phyloP scores from a whole-genome alignment of 2,797 vertebrate species.

The Gobionotothen gibberifrons region DNA sequence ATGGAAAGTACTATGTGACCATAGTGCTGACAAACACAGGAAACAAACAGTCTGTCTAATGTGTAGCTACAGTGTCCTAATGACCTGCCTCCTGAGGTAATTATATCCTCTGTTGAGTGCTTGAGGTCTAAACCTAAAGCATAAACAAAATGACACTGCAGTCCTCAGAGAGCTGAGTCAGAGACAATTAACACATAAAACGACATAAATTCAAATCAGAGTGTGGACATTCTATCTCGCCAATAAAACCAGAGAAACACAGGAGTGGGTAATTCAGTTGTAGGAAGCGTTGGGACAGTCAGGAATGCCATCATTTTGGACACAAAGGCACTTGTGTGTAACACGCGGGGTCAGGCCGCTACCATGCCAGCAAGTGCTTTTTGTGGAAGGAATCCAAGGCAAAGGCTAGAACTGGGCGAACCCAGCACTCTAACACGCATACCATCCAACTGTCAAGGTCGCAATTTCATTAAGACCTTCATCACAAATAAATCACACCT shows the following conservation, averaged over 20 bases:
- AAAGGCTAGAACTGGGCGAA: conserved; percentile 23
- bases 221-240: conserved; percentile 5
- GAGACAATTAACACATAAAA: conserved; percentile 33
- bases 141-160: conserved; percentile 37
- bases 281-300: conserved; percentile 24
- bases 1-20: conserved; percentile 12
- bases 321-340: conserved; percentile 68
- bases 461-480: conserved; percentile 18
- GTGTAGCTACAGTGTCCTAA: conserved; percentile 6
- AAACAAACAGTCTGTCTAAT: conserved; percentile 13
- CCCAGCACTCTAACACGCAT: conserved; percentile 1
- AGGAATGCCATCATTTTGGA: conserved; percentile 61
- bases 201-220: conserved; percentile 24
- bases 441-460: neutral
- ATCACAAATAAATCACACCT: neutral
- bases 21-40: conserved; percentile 21
- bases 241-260: conserved; percentile 9
- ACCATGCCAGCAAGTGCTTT: conserved; percentile 55
- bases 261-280: conserved; percentile 26
- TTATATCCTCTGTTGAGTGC: conserved; percentile 2
- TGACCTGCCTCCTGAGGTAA: conserved; percentile 19
- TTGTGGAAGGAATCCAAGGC: conserved; percentile 47
- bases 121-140: conserved; percentile 7
- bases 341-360: conserved; percentile 54
- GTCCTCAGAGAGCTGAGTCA: conserved; percentile 34